Evolutionary conservation across 1,140 invertebrate genomes (phyloP), one percentile per base, ranked within the genome.

Genomic region (Eciton burchellii): DNA sequence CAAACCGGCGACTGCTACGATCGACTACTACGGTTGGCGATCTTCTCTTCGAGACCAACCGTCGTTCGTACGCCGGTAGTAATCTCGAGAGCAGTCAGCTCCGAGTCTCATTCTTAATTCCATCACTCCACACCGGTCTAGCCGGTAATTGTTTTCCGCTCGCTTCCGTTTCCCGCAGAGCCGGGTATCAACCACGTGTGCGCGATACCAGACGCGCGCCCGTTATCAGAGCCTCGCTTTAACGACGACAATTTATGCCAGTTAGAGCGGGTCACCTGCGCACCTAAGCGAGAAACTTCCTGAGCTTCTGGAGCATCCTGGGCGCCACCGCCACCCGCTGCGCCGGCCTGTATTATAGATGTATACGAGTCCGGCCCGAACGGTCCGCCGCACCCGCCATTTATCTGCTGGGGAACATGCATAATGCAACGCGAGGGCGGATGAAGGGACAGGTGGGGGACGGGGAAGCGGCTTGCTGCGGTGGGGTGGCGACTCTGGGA

Each of bases 161-260:
- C 26, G n/a, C 62, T 66, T 52, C 59, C 60, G 26, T 16, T 49
- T 68, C 19, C 9, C 43, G 52, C n/a, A 45, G 35, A 35, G 24
- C 57, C 19, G 5, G 41, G 45, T 49, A 41, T 70, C 63, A 79
- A 35, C 49, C 63, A n/a, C 41, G 54, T 43, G 19, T 77, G 49
- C 24, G 12, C 2, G 49, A 54, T 29, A 65, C 26, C 35, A 35
- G 35, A 35, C 71, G 47, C 35, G 35, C 11, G 16, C n/a, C 21
- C 54, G 63, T 83, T 83, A 83, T 86, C 43, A n/a, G 41, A 52
- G 24, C 4, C 45, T n/a, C 49, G 65, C 12, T 85, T 63, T 83
- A 87, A 87, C 84, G 54, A 77, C 47, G 66, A 41, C 73, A 87
- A 87, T 87, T 87, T 87, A 87, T 84, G 73, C 56, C 21, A 68